Evolutionary conservation across 2,888 invertebrate genomes (phyloP), one percentile per base, ranked within the genome.

Genomic region (Hoplodrina ambigua): DNA sequence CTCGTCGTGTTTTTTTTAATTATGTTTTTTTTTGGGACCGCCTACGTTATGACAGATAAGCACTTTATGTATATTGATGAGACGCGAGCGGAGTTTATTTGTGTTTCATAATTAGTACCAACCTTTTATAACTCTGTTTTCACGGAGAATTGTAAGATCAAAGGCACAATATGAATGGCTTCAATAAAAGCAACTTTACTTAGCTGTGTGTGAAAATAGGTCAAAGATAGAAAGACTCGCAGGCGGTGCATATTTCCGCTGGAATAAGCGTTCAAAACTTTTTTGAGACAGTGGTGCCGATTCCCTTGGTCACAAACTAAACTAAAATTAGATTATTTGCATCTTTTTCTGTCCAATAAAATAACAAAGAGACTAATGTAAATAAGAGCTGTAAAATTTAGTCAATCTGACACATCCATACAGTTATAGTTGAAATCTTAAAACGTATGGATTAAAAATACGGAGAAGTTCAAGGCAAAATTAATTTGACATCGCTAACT

Each of bases 1-100:
- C 58, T 33, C 60, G 54, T 66, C 72, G 70, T 75, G 64, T 69
- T 75, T 67, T 75, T 82, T 77, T 81, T 75, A 72, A 78, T 81
- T 68, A 81, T 68, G 55, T 63, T 78, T 81, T 46, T 30, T 76
- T 77, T 62, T 17, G n/a, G 33, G 66, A 56, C 41, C 61, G 54
- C 50, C 59, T 17, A 65, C 56, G 33, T 74, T 69, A 66, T 60
- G 69, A 57, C 60, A 63, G 65, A 80, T 66, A 69, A 63, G 50
- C 56, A 66, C 37, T 70, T 80, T 53, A 67, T 71, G 67, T 74
- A 58, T 70, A 78, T 78, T 75, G 68, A 82, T 72, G 72, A 62
- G 55, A 37, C 17, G 19, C 13, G 33, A 25, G 46, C 20, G n/a
- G 25, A 60, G 46, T 68, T 69, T 69, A 71, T 72, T 75, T 76